Evolutionary conservation across 2,797 vertebrate genomes (phyloP).

Genomic region (Agapornis canus): DNA sequence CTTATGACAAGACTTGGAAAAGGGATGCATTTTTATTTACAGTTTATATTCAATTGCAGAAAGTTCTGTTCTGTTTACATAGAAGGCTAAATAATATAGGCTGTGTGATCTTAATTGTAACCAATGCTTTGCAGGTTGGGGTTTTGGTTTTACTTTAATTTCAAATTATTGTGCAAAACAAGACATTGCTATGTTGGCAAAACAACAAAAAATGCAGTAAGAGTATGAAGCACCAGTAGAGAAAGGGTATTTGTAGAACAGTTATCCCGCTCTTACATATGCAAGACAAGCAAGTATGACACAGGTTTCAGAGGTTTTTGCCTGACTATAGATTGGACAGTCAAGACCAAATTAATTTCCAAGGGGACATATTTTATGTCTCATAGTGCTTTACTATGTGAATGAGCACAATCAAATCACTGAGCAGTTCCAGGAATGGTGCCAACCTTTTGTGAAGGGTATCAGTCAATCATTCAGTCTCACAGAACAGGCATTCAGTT

Average conservation of each 20-base stretch:
- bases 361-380: not conserved
- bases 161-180: not conserved
- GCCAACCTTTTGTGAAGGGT: not conserved
- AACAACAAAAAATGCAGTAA: not conserved
- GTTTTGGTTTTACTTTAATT: not conserved
- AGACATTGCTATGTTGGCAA: not conserved
- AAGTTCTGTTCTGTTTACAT: not conserved
- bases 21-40: not conserved
- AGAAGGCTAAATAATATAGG: not conserved
- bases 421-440: not conserved
- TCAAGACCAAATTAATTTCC: not conserved
- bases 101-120: not conserved
- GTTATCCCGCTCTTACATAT: not conserved
- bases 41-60: not conserved
- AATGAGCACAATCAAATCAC: not conserved
- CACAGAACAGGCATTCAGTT: not conserved
- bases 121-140: fast-evolving
- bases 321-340: not conserved
- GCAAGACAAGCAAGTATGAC: not conserved
- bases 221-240: not conserved
- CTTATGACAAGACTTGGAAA: not conserved
- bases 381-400: not conserved
- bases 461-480: not conserved
- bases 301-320: not conserved
- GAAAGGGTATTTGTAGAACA: not conserved